Percentiles rank a stretch among this genome's conserved stretches.
phyloP scores from a whole-genome alignment of 2,888 invertebrate genomes.

The Microplitis manilae region DNA sequence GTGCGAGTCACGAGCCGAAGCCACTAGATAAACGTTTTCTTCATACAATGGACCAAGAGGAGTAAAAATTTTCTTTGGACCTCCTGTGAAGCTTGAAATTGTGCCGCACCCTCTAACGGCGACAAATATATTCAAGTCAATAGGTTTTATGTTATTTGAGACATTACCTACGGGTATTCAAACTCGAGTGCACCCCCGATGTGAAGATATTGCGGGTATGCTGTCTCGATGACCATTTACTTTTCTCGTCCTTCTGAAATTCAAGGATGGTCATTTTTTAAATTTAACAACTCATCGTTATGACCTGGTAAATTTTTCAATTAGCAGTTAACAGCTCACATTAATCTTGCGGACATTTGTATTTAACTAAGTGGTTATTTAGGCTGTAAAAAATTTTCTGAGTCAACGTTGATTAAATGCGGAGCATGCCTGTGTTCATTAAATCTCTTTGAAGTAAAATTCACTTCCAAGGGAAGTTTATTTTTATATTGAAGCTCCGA shows the following conservation, averaged over 20 bases:
- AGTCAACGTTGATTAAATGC: no score
- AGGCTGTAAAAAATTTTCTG: no score
- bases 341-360: not conserved
- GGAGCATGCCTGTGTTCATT: no score
- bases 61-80: conserved; percentile 37
- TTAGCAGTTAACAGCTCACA: not conserved
- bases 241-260: not conserved
- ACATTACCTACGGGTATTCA: conserved; percentile 59
- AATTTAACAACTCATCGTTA: conserved; percentile 24
- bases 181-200: conserved; percentile 59
- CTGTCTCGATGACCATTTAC: not conserved
- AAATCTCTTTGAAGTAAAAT: no score
- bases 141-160: conserved; percentile 59
- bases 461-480: no score
- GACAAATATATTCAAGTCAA: conserved; percentile 57
- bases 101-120: conserved; percentile 43
- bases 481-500: no score
- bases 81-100: conserved; percentile 40
- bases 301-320: conserved; percentile 23
- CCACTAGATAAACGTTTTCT: conserved; percentile 9
- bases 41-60: conserved; percentile 31
- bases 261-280: not conserved
- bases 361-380: no score
- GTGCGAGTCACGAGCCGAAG: conserved; percentile 28
- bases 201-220: conserved; percentile 37